Evolutionary conservation across 2,888 invertebrate genomes (phyloP).

Genomic region (Polietes domitor): DNA sequence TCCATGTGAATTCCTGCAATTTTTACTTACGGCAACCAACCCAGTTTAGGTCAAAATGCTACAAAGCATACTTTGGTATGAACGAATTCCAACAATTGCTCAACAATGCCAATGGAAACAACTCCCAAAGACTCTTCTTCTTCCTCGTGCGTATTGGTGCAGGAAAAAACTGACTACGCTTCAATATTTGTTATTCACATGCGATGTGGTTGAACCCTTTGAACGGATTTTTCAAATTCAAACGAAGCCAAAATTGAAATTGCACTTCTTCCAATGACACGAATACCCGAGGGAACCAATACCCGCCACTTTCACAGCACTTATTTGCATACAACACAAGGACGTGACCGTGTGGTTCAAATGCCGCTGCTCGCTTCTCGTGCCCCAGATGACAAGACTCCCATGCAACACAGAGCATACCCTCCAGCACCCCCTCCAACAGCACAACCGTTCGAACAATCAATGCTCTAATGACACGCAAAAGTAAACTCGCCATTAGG

Average conservation of each 20-base stretch:
- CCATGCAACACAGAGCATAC: background rate
- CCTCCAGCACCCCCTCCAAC: background rate
- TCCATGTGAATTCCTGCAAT: slow-evolving; percentile 29
- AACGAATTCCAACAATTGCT: slow-evolving; percentile 35
- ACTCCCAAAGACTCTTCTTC: background rate
- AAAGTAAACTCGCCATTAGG: slow-evolving; percentile 6
- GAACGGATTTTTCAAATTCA: too few relatives aligned
- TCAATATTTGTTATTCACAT: too few relatives aligned
- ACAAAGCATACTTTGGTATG: background rate
- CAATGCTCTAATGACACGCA: slow-evolving; percentile 61
- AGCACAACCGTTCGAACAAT: slow-evolving; percentile 42
- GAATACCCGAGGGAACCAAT: too few relatives aligned
- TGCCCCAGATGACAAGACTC: background rate
- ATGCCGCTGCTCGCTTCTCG: background rate
- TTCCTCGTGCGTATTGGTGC: background rate
- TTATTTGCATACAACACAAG: background rate
- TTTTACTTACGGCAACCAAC: slow-evolving; percentile 22
- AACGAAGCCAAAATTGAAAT: too few relatives aligned
- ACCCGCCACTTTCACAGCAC: too few relatives aligned
- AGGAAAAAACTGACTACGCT: too few relatives aligned
- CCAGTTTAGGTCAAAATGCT: background rate
- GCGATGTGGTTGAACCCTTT: too few relatives aligned
- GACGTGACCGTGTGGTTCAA: slow-evolving; percentile 8
- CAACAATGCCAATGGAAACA: slow-evolving; percentile 13
- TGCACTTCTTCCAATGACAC: too few relatives aligned